Evolutionary conservation across 2,888 invertebrate genomes (phyloP), one percentile per base, ranked within the genome.

Genomic region (Monochamus alternatus): DNA sequence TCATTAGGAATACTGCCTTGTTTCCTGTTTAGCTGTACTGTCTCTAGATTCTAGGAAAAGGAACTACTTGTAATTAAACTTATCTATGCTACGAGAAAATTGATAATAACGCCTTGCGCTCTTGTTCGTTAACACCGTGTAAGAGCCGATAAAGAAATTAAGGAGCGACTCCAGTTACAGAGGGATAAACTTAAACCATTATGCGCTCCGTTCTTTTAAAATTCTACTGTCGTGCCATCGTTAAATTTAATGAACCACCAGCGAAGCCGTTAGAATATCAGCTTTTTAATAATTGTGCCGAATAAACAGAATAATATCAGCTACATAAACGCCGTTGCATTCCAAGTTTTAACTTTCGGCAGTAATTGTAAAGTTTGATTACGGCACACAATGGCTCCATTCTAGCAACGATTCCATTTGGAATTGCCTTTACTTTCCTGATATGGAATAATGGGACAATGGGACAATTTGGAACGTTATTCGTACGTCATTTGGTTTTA

Each of bases 301-400:
- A 38, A n/a, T 62, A 62, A 62, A 38, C 38, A 62, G 62, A 9
- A 43, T 62, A 30, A 59, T 59, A 30, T 31, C 10, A 59, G 30
- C 31, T 59, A 22, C 22, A 22, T 30, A 22, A 59, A 59, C 59
- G 22, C 22, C 62, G 31, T 55, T 4, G n/a, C 31, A 38, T 62
- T 7, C 38, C 62, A 38, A 31, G 22, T 38, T 62, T 10, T 30
- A 59, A 59, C 59, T 30, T 30, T 31, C 47, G 14, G 12, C 22
- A 38, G 38, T 32, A 62, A 62, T 38, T 62, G 62, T 38, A 12
- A 62, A 62, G 38, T 62, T 38, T 62, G 62, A 62, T 38, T 62
- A 38, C 30, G 7, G 38, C 10, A 38, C n/a, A 62, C 38, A 62
- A 62, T 43, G 38, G 30, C 62, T 38, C 38, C 38, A 62, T 62